Evolutionary conservation across 2,888 invertebrate genomes (phyloP).

Genomic region (Dioctria rufipes): DNA sequence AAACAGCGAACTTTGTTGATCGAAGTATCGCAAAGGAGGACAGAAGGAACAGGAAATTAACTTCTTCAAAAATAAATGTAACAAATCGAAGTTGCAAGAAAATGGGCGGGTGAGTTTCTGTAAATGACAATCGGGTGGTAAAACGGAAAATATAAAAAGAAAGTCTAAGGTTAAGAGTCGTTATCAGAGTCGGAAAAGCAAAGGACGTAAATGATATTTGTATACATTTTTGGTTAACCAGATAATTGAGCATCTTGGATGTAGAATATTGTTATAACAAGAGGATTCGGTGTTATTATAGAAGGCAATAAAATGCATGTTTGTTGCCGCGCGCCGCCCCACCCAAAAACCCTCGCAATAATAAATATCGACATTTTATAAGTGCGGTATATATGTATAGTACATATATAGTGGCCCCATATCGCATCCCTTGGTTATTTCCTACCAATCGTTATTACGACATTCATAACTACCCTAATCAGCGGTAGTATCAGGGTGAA

Average conservation of each 20-base stretch:
- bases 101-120: constrained; percentile 11
- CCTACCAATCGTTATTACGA: not conserved
- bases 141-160: constrained; percentile 47
- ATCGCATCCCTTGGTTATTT: constrained; percentile 1
- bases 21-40: constrained; percentile 15
- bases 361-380: constrained; percentile 13
- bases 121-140: constrained; percentile 48
- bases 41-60: constrained; percentile 46
- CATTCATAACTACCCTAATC: constrained; percentile 48
- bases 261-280: not conserved
- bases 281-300: constrained; percentile 42
- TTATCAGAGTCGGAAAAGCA: constrained; percentile 47
- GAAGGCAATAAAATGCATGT: constrained; percentile 47
- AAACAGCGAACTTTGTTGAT: not conserved
- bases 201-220: constrained; percentile 40
- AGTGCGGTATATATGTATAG: not conserved
- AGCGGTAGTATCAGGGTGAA: constrained; percentile 22
- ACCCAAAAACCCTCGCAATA: not conserved
- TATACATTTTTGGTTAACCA: constrained; percentile 14
- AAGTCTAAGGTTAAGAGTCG: constrained; percentile 19
- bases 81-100: constrained; percentile 36
- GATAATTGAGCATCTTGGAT: constrained; percentile 37
- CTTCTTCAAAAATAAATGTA: constrained; percentile 47
- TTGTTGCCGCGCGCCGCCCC: not conserved
- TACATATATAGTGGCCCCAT: not conserved